Base-by-base conservation (phyloP, 2,113 vertebrate genomes). In the Probosciger aterrimus region DNA sequence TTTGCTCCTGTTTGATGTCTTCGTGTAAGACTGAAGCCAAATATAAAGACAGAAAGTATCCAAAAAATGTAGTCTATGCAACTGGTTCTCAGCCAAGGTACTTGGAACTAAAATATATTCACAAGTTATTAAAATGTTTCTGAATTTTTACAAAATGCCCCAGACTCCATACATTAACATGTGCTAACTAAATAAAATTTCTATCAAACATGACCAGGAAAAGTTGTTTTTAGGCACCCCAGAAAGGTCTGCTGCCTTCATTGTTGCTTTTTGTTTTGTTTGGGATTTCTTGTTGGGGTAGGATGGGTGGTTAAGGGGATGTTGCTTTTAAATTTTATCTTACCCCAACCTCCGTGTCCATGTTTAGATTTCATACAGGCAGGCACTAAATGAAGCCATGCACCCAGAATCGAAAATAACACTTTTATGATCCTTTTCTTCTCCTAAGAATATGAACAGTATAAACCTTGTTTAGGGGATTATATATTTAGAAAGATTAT, bases 281-380 rank as follows among this genome's bases (percentile, higher is more conserved):
- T 37, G 18, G 28, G 16, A 10, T 44, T 63, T 86, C 20, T 31
- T 63, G 11, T 46, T 4, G 7, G 15, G 5, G 2, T 31, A 9
- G 17, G 15, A 7, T 9, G 5, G 3, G 18, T 6, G 4, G 11
- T 13, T 28, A 22, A 18, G 5, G 4, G 14, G 30, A 9, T 7
- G 43, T 64, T 19, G 4, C 4, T 46, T 50, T 37, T 3, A 41
- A 44, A 18, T 35, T 81, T 37, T 25, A 28, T 39, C 16, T 46
- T 39, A 19, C 10, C 11, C 3, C 9, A 6, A n/a, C 3, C 17
- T 83, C 16, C 22, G 1, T 3, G 4, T 4, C 5, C 16, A 17
- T 2, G 7, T 55, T 91, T 70, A 70, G 14, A 60, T n/a, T 46
- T 53, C 59, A 53, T 37, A 39, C 18, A 50, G 49, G 11, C 17